Conservation (phyloP, 2,797 vertebrate genomes). For the Florisuga fusca region DNA sequence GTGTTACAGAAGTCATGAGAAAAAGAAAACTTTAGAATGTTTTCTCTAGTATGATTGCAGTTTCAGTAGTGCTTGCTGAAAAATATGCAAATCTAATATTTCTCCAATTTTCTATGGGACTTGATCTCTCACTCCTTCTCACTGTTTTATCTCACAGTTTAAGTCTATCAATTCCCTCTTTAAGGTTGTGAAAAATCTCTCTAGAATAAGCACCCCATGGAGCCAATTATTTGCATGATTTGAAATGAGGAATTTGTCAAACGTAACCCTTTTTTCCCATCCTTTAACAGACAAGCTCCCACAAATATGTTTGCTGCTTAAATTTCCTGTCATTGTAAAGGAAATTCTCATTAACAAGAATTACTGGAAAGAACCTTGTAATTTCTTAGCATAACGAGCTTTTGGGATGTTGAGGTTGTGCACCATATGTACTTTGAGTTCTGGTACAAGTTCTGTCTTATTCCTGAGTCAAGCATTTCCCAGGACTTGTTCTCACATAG, state of each 20-base stretch:
- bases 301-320: constrained; percentile 23
- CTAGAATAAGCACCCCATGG: constrained; percentile 40
- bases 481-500: background rate
- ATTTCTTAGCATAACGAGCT: background rate
- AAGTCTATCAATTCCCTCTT: constrained; percentile 2
- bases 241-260: constrained; percentile 57
- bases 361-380: background rate
- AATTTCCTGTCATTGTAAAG: background rate
- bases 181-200: constrained; percentile 34
- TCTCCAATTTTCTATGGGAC: background rate
- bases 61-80: background rate
- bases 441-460: background rate
- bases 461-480: constrained; percentile 2
- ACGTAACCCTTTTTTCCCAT: constrained; percentile 8
- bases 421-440: background rate
- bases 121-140: background rate
- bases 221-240: constrained; percentile 67
- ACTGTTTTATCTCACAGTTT: constrained; percentile 1
- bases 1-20: background rate
- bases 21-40: background rate
- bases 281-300: constrained; percentile 13
- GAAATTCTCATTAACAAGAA: constrained; percentile 14
- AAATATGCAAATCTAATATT: background rate
- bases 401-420: background rate
- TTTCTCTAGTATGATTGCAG: background rate